phyloP scores from a whole-genome alignment of 2,888 invertebrate species.

The Euspilapteryx auroguttella region DNA sequence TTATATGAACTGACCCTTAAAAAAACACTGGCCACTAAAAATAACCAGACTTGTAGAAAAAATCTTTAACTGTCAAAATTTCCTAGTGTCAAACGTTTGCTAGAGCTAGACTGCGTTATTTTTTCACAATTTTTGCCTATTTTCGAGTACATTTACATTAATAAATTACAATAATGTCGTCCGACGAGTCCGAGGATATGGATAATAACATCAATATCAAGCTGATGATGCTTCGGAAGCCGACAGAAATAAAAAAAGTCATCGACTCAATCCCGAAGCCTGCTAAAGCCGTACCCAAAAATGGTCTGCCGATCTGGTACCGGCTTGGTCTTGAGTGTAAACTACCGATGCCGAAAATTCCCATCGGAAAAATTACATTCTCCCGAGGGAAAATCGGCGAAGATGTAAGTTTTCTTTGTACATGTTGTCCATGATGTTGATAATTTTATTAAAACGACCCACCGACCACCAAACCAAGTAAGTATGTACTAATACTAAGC shows the following conservation, averaged over 20 bases:
- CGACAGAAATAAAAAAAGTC: constrained; percentile 45
- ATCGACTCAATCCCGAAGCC: constrained; percentile 49
- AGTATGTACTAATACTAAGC: too few species aligned
- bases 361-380: constrained; percentile 44
- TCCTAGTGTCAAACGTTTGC: too few species aligned
- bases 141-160: too few species aligned
- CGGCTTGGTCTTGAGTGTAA: constrained; percentile 52
- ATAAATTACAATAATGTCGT: constrained; percentile 7
- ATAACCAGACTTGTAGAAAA: too few species aligned
- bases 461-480: too few species aligned
- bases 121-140: too few species aligned
- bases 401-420: constrained; percentile 54
- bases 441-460: too few species aligned
- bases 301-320: constrained; percentile 56
- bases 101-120: too few species aligned
- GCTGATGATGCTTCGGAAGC: constrained; percentile 42
- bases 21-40: too few species aligned
- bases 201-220: constrained; percentile 25
- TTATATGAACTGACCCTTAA: too few species aligned
- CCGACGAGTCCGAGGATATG: constrained; percentile 20
- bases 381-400: constrained; percentile 55
- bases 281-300: constrained; percentile 38
- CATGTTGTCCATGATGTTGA: too few species aligned
- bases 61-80: too few species aligned
- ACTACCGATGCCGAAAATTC: constrained; percentile 54